A percentile compares a stretch with the other conserved stretches of the same genome.
Evolutionary conservation across 2,888 invertebrate genomes (phyloP).

Genomic region (Ecliptopera silaceata): DNA sequence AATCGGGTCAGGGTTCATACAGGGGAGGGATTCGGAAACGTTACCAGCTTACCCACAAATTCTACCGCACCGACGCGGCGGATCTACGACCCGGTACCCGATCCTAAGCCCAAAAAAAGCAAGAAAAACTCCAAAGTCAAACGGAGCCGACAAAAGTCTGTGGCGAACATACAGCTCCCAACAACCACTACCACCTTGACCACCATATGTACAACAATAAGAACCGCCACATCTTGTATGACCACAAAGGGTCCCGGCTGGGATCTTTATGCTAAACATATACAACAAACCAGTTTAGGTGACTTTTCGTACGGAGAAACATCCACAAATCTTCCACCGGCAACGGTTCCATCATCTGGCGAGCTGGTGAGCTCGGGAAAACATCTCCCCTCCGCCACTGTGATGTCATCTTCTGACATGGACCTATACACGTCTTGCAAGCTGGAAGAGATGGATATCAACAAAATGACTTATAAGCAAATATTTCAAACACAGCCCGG

Average conservation of each 20-base stretch:
- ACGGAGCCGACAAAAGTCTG: constrained; percentile 14
- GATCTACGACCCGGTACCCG: constrained; percentile 51
- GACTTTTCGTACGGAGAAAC: constrained; percentile 69
- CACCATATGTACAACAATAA: neutral
- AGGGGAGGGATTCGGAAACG: constrained; percentile 22
- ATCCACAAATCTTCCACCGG: constrained; percentile 46
- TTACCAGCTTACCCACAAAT: constrained; percentile 30
- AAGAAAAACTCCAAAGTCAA: constrained; percentile 15
- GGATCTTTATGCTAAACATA: constrained; percentile 50
- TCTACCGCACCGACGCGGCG: constrained; percentile 44
- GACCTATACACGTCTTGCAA: constrained; percentile 13
- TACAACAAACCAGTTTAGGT: constrained; percentile 56
- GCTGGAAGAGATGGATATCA: constrained; percentile 43
- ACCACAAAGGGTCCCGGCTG: constrained; percentile 62
- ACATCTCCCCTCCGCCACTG: constrained; percentile 17
- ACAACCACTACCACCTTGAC: neutral
- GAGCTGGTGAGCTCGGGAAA: constrained; percentile 19
- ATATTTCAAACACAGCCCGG: constrained; percentile 54
- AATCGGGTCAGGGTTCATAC: constrained; percentile 63
- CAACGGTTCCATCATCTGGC: constrained; percentile 7
- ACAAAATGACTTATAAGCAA: constrained; percentile 54
- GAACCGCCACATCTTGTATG: constrained; percentile 35
- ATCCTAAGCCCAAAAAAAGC: constrained; percentile 34
- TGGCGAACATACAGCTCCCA: constrained; percentile 4
- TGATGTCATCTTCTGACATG: constrained; percentile 12